Percentiles rank a stretch among this genome's conserved stretches.
phyloP scores from a whole-genome alignment of 1,140 invertebrate species.

The Zaprionus camerounensis region DNA sequence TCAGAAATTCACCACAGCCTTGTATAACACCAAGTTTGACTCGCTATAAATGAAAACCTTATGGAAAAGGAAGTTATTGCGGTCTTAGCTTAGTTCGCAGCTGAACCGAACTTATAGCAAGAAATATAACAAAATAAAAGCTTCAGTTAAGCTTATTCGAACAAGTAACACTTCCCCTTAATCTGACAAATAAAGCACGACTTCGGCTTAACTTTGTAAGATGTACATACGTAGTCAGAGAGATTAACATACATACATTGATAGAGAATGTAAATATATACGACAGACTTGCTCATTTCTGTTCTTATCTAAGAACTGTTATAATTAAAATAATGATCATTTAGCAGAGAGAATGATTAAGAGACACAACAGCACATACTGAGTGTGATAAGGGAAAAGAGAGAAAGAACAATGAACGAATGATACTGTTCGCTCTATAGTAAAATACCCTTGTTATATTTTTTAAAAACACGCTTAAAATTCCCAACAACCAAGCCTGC shows the following conservation, averaged over 20 bases:
- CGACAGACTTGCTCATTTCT: too few species aligned
- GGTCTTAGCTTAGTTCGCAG: background rate
- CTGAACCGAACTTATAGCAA: background rate
- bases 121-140: background rate
- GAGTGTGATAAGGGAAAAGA: background rate
- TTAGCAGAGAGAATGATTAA: background rate
- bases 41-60: background rate
- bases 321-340: background rate
- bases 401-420: background rate
- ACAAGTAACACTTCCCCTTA: background rate
- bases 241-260: too few species aligned
- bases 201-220: background rate
- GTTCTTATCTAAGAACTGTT: too few species aligned
- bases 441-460: too few species aligned
- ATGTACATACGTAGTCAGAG: background rate
- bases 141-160: background rate
- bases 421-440: too few species aligned
- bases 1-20: background rate
- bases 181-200: too few species aligned
- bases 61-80: background rate
- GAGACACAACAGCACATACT: background rate
- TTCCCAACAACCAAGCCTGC: too few species aligned
- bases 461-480: too few species aligned
- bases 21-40: conserved; percentile 51
- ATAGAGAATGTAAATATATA: too few species aligned